A percentile compares a stretch with the other conserved stretches of the same genome.
Conservation (phyloP, 2,113 vertebrate genomes). For the Corythornis madagascariensis region DNA sequence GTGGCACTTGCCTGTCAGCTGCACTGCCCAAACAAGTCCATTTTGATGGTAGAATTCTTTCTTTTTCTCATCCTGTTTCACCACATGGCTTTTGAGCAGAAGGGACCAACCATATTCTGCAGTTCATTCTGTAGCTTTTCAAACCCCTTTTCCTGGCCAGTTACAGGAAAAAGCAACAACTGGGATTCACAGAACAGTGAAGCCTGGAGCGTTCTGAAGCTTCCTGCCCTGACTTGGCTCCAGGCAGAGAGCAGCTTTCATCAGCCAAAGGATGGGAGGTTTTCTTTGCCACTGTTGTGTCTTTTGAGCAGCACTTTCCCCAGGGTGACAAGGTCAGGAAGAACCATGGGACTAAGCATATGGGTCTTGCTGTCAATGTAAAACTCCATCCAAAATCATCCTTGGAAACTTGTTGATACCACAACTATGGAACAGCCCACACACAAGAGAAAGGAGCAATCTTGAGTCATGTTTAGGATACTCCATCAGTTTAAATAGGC, state of each 20-base stretch:
- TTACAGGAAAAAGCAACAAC: neutral
- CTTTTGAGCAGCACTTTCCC: neutral
- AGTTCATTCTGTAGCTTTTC: neutral
- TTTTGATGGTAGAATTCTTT: neutral
- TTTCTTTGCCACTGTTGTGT: neutral
- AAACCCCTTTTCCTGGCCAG: neutral
- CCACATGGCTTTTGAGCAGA: neutral
- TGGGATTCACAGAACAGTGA: neutral
- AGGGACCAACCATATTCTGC: neutral
- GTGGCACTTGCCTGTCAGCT: conserved; percentile 40
- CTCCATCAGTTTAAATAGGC: neutral
- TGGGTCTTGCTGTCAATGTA: neutral
- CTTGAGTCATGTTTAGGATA: neutral
- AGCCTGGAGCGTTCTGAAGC: neutral
- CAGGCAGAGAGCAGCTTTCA: neutral
- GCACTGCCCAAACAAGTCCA: neutral
- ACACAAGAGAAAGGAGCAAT: neutral
- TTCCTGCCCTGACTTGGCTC: neutral
- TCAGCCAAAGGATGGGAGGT: neutral
- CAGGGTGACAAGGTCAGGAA: neutral
- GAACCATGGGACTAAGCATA: neutral
- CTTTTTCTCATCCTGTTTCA: neutral
- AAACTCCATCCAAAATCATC: neutral
- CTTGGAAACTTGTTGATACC: neutral
- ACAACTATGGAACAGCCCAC: accelerated